Percentiles rank a stretch among this genome's conserved stretches.
phyloP scores from a whole-genome alignment of 2,113 vertebrate genomes.

The Dromas ardeola region DNA sequence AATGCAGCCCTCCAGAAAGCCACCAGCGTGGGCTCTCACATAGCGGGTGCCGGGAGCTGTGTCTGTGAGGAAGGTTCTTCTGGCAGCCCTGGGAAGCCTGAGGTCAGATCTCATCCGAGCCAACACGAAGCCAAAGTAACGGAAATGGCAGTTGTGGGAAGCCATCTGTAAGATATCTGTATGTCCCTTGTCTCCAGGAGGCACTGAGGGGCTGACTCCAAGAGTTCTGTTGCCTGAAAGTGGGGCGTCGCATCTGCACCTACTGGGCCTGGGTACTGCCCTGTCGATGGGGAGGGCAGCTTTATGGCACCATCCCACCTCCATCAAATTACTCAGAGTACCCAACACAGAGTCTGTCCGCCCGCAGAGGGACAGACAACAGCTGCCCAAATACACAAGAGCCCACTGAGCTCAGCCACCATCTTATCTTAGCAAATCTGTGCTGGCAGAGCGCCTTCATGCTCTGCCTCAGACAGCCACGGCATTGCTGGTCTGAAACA shows the following conservation, averaged over 20 bases:
- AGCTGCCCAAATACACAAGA: not conserved
- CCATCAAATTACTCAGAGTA: not conserved
- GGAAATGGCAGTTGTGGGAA: not conserved
- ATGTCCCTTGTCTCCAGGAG: not conserved
- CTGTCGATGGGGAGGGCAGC: not conserved
- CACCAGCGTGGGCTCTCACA: not conserved
- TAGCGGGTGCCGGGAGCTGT: not conserved
- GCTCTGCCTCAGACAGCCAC: not conserved
- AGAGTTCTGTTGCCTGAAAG: not conserved
- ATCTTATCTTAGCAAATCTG: not conserved
- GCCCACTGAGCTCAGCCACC: not conserved
- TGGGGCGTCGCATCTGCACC: not conserved
- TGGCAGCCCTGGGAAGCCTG: not conserved
- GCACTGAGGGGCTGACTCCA: not conserved
- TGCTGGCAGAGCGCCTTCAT: not conserved
- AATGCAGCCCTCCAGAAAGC: not conserved
- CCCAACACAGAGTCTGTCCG: not conserved
- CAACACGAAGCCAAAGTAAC: not conserved
- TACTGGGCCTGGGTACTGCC: not conserved
- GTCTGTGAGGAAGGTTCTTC: not conserved
- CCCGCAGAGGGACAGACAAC: not conserved
- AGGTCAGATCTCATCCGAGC: not conserved
- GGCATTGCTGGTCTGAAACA: not conserved
- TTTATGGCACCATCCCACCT: not conserved
- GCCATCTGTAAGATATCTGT: not conserved